Conservation (phyloP, 1,140 invertebrate genomes). For the honey bee (Apis mellifera) region DNA sequence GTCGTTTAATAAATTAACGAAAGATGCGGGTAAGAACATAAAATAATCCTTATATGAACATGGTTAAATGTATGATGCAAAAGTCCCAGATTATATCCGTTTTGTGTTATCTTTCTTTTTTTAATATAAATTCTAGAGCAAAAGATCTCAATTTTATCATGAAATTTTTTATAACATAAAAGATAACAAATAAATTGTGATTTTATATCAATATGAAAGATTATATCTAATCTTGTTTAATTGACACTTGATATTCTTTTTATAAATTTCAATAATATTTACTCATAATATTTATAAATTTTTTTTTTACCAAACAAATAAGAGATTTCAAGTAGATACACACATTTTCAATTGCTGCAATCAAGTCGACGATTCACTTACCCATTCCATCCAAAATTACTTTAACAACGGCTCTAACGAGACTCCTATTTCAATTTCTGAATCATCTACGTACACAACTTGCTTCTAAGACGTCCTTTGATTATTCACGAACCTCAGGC, state of each 20-base stretch:
- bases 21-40: background rate
- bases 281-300: background rate
- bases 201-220: no score
- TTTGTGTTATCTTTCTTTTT: no score
- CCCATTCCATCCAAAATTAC: background rate
- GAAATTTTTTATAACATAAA: no score
- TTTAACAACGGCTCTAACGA: background rate
- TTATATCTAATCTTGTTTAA: background rate
- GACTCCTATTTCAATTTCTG: slow-evolving; percentile 8
- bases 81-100: background rate
- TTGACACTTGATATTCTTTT: no score
- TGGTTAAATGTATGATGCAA: background rate
- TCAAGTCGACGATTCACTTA: background rate
- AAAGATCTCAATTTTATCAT: no score
- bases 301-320: background rate
- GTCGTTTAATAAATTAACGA: slow-evolving; percentile 18
- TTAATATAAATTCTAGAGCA: no score
- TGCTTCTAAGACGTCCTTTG: background rate
- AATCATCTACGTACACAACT: background rate
- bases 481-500: slow-evolving; percentile 13
- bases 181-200: no score
- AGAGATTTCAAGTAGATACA: background rate
- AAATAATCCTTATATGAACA: no score
- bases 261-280: background rate
- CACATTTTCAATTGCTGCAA: background rate